A percentile compares a stretch with the other conserved stretches of the same genome.
Conservation (phyloP, 2,113 vertebrate genomes). For the Cavia aperea region DNA sequence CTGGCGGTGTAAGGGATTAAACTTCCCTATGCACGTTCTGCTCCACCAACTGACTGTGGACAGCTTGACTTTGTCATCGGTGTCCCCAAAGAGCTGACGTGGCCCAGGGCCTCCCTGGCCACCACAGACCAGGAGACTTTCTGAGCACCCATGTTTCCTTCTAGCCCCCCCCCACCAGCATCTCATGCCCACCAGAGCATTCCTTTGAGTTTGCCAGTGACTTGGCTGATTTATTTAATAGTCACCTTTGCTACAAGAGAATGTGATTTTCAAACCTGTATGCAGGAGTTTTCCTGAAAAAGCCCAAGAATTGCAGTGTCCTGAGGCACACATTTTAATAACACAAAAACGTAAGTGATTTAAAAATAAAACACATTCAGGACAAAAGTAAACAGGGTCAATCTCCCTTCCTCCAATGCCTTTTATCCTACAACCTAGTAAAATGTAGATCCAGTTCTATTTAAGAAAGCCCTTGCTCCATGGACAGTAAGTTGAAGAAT, state of each 20-base stretch:
- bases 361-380: slow-evolving; percentile 39
- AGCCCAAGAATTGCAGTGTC: neutral
- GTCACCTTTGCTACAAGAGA: neutral
- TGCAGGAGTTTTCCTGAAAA: neutral
- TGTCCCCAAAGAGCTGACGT: neutral
- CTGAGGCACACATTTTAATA: neutral
- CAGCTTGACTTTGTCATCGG: slow-evolving; percentile 6
- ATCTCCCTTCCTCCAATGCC: neutral
- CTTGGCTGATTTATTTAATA: neutral
- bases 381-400: slow-evolving; percentile 24
- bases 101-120: neutral
- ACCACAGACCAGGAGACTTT: neutral
- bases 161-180: neutral
- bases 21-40: neutral
- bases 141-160: neutral
- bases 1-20: slow-evolving; percentile 17
- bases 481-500: neutral
- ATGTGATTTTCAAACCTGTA: neutral
- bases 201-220: neutral
- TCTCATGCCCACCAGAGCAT: neutral
- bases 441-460: neutral
- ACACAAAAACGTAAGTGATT: neutral
- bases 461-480: neutral
- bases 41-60: slow-evolving; percentile 26
- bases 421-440: neutral